A percentile compares a stretch with the other conserved stretches of the same genome.
Evolutionary conservation across 2,888 invertebrate species (phyloP).

Genomic region (Hypomecis atomaria): DNA sequence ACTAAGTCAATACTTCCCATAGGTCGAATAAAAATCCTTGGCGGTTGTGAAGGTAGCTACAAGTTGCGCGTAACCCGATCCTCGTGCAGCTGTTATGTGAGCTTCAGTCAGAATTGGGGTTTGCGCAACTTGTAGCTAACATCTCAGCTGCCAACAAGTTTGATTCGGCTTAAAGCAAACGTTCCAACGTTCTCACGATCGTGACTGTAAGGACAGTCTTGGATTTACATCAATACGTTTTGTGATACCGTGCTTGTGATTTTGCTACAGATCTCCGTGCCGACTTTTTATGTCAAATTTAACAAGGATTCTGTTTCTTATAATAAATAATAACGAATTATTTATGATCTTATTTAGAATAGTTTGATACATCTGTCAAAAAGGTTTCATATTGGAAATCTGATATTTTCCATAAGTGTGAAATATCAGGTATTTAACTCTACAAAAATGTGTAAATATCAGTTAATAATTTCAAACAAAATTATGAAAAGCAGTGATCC

Average conservation of each 20-base stretch:
- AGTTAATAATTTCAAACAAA: constrained; percentile 8
- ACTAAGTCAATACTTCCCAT: not conserved
- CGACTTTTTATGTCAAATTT: constrained; percentile 32
- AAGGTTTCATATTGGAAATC: too few species aligned
- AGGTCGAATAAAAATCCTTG: too few species aligned
- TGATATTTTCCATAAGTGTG: not conserved
- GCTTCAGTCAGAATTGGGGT: too few species aligned
- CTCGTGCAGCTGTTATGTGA: too few species aligned
- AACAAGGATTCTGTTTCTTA: constrained; percentile 36
- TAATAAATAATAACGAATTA: constrained; percentile 1
- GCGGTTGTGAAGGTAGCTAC: too few species aligned
- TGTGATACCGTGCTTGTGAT: too few species aligned
- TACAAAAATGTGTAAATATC: too few species aligned
- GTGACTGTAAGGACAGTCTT: not conserved
- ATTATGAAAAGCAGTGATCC: constrained; percentile 37
- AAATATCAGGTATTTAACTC: not conserved
- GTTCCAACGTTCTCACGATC: not conserved
- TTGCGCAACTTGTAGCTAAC: too few species aligned
- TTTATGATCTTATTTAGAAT: not conserved
- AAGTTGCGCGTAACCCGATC: too few species aligned
- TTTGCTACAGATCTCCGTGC: constrained; percentile 4
- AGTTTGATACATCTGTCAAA: not conserved
- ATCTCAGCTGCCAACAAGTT: too few species aligned
- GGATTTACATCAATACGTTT: not conserved
- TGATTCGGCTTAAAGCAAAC: too few species aligned